Base-by-base conservation (phyloP, 1,140 invertebrate species). In the Nixonia krombeini region DNA sequence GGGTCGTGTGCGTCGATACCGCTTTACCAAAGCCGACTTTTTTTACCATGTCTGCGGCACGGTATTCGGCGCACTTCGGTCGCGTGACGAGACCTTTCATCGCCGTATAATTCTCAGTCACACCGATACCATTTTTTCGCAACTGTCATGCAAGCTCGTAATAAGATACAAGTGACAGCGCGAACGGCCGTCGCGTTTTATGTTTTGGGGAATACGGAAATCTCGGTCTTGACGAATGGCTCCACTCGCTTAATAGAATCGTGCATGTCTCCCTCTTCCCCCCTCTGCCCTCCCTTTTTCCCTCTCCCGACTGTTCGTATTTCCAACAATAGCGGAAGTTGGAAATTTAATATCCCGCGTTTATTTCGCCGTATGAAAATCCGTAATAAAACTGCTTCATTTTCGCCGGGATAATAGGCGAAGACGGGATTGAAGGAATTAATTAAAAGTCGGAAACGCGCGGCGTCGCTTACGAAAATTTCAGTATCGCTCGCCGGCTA, bases 111-210 rank as follows among this genome's bases (percentile, higher is more conserved):
- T 12, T 31, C 10, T 12, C 9, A 31, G 29, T 31, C 10, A 12
- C 29, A 31, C 8, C 9, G 10, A 31, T 31, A 31, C 29, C 10
- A 31, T 2, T 31, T 31, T 31, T 31, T 31, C 8, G 8, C 29
- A 31, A 31, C 2, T 31, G 8, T 31, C 29, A 31, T 31, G 29
- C 29, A 31, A 31, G 9, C 29, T 31, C 8, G 29, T 31, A 31
- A 31, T 31, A 31, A 31, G 29, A 31, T 31, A 31, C 29, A 31
- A 31, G 29, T 31, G 29, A 31, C 29, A 31, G 29, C 9, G 8
- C 2, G 29, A 31, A 31, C 9, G 25, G 25, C 25, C 25, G 9
- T 26, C 4, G 25, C 25, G 25, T 26, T 26, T 26, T 26, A 26
- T 26, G 9, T 26, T 26, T 26, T 5, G n/a, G n/a, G n/a, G 25